Percentiles rank a stretch among this genome's conserved stretches.
phyloP scores from a whole-genome alignment of 2,888 invertebrate species.

The Noctua janthe region DNA sequence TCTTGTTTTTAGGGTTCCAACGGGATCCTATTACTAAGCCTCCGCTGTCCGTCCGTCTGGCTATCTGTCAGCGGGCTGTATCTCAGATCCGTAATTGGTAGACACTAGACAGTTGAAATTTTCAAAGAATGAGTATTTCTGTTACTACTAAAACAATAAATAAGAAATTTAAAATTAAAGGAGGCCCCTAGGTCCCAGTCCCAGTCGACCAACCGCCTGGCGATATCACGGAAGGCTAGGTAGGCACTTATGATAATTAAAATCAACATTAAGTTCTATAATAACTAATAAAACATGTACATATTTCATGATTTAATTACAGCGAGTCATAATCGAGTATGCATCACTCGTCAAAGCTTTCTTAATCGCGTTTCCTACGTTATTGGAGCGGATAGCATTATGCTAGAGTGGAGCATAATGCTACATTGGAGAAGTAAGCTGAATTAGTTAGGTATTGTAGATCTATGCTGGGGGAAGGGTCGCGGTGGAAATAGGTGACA shows the following conservation, averaged over 20 bases:
- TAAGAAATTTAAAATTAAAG: no score
- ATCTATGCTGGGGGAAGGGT: neutral
- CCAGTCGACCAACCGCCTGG: neutral
- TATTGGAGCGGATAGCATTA: constrained; percentile 51
- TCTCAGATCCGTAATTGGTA: no score
- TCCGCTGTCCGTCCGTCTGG: no score
- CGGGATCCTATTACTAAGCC: no score
- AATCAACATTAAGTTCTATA: constrained; percentile 21
- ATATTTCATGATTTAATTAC: constrained; percentile 58
- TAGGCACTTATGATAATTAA: neutral
- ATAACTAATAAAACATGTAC: constrained; percentile 52
- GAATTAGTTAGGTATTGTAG: constrained; percentile 24
- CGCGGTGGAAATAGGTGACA: neutral
- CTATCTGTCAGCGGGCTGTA: no score
- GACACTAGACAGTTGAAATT: no score
- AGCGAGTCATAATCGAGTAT: constrained; percentile 70
- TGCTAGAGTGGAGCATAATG: constrained; percentile 51
- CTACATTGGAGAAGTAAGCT: constrained; percentile 32
- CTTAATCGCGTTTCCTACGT: constrained; percentile 74
- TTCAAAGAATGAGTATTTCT: no score
- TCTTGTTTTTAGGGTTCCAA: no score
- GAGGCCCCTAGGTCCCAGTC: no score
- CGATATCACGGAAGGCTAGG: neutral
- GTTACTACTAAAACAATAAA: no score
- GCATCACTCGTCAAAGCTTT: constrained; percentile 75